Conservation (phyloP, 64 coral and sea anemone genomes). For the Stichodactyla mertensii region DNA sequence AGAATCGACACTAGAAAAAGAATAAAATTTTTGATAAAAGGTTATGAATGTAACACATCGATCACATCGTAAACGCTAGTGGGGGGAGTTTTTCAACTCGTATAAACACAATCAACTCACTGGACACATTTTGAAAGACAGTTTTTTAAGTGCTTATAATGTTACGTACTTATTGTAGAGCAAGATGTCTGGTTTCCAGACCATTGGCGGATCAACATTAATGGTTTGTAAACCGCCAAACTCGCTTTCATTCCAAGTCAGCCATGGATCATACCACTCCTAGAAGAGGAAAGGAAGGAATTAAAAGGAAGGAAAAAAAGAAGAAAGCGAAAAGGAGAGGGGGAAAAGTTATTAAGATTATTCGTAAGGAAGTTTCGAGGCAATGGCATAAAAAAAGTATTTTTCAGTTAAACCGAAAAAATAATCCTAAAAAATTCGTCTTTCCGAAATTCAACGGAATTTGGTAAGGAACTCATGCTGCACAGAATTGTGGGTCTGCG, state of each 20-base stretch:
- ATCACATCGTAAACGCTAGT: neutral
- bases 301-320: neutral
- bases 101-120: too few species aligned
- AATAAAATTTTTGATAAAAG: neutral
- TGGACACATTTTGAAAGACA: too few species aligned
- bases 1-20: constrained; percentile 28
- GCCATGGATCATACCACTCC: constrained; percentile 48
- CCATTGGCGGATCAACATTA: constrained; percentile 14
- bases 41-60: neutral
- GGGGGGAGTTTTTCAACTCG: too few species aligned
- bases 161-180: constrained; percentile 50
- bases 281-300: neutral
- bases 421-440: too few species aligned
- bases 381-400: neutral
- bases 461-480: too few species aligned
- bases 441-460: too few species aligned
- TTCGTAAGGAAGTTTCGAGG: neutral
- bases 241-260: constrained; percentile 45
- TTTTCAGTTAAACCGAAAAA: too few species aligned
- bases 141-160: neutral
- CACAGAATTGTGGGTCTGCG: too few species aligned
- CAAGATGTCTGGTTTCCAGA: constrained; percentile 43
- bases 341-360: neutral
- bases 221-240: constrained; percentile 40
- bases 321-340: neutral